These are phyloP conservation scores for Drosophila sechellia DNA, from an alignment of 1,140 invertebrate genomes.

Conservation along the genomic window DNA sequence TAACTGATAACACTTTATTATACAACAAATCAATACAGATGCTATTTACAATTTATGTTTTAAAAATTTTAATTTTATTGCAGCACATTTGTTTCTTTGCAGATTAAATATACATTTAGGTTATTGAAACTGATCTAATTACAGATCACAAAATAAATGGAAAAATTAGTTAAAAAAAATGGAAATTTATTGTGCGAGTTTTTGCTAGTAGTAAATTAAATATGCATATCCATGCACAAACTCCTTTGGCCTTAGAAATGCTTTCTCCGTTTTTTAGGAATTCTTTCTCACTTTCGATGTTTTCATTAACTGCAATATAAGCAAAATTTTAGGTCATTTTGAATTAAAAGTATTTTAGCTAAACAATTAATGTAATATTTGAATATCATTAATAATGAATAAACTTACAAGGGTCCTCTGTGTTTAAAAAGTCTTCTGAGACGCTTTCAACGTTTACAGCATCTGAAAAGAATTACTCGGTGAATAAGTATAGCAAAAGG, in stretches of 20 bases:
- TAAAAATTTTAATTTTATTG: not conserved
- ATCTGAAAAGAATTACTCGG: not conserved
- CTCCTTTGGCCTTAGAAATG: too few relatives aligned
- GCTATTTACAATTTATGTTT: not conserved
- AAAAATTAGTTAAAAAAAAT: not conserved
- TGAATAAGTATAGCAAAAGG: too few relatives aligned
- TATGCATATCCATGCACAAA: constrained; percentile 12
- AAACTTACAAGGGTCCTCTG: constrained; percentile 5
- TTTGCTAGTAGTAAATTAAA: not conserved
- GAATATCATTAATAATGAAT: not conserved
- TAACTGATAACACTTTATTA: not conserved
- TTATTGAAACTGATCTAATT: not conserved
- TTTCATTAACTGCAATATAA: constrained; percentile 1
- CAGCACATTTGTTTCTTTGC: not conserved
- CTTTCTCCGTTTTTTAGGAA: constrained; percentile 8
- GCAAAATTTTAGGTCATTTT: not conserved
- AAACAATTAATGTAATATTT: not conserved
- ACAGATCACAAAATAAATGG: not conserved
- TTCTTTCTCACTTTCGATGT: constrained; percentile 9
- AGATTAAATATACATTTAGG: not conserved
- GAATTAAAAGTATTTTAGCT: not conserved
- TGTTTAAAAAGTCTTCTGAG: not conserved
- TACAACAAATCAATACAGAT: not conserved
- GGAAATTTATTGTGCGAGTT: not conserved
- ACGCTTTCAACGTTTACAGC: constrained; percentile 13